Evolutionary conservation across 2,797 vertebrate species (phyloP), one percentile per base, ranked within the genome.

Genomic region (Loris lydekkerianus): DNA sequence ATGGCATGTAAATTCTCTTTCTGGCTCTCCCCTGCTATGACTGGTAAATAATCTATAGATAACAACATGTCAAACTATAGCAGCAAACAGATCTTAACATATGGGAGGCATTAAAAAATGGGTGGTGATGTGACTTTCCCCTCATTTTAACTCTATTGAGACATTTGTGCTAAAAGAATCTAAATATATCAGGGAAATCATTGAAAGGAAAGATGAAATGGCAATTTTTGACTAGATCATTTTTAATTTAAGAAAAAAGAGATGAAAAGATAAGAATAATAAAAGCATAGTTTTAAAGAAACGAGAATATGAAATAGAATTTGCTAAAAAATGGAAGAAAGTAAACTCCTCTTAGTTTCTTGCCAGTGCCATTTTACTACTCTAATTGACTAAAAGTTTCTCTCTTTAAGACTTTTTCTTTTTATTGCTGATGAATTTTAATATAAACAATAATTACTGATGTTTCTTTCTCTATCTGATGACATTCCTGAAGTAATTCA

Each of bases 371-470:
- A 73, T 81, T 43, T 92, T 87, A 86, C 91, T 80, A 81, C 58
- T 96, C 37, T 91, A 93, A 93, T 73, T 81, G 92, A 96, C 81
- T 95, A 27, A 73, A 53, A 87, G 67, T 97, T 95, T 91, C 61
- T 69, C n/a, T 88, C 95, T 94, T 94, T 96, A 92, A 93, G 61
- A 18, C 77, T 53, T 92, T 60, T 94, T 95, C 95, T 77, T 90
- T 92, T 96, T 96, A 94, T 95, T 94, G 91, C 65, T 69, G 65
- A 84, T 87, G 70, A 60, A 76, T 96, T 97, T 96, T 96, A 95
- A 97, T 96, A 94, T 95, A 96, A 63, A 76, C 81, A 77, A 81
- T 93, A 96, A 95, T 92, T 96, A 91, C 67, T 89, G 80, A 87
- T 94, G 31, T 81, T 95, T 92, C 60, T 61, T 76, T 94, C 61